Evolutionary conservation across 2,888 invertebrate species (phyloP), one percentile per base, ranked within the genome.

Genomic region (Harpalus rufipes): DNA sequence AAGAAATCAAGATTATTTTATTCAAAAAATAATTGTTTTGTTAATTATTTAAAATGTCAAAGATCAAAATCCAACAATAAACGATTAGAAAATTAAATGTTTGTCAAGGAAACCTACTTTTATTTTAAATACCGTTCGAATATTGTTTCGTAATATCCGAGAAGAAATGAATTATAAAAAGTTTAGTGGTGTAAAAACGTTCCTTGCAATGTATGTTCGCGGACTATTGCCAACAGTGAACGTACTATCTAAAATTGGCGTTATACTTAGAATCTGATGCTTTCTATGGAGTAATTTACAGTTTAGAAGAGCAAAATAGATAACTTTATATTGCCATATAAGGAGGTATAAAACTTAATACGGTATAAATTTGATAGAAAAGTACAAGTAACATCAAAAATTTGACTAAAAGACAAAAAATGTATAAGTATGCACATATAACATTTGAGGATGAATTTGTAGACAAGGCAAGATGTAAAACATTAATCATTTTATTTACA

Each of bases 101-200:
- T 39, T 68, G 68, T 68, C 68, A 68, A 68, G 68, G 68, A 68
- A 68, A 68, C 41, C 68, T 68, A 68, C 68, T 68, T 68, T 68
- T 68, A 68, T 68, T 68, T 63, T 63, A 63, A 63, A 21, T 68
- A 68, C 14, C 41, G 68, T 16, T 68, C 39, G 14, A 68, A 68
- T 68, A 68, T 68, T 68, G 41, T 68, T 68, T 32, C 41, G 39
- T 39, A 68, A 68, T 68, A 68, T 68, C 68, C 68, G n/a, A 32
- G 68, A 68, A 32, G 68, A 68, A 68, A 65, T 12, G 65, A 65
- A 41, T 63, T 41, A 68, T 21, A 12, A 68, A 68, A 14, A 68
- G 32, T 32, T n/a, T 41, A 25, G 14, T 63, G 63, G 10, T 63
- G 63, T 63, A 63, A 63, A 63, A 63, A 25, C 63, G 12, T 21